Evolutionary conservation across 2,888 invertebrate genomes (phyloP), one percentile per base, ranked within the genome.

Genomic region (Macroteleia sp.): DNA sequence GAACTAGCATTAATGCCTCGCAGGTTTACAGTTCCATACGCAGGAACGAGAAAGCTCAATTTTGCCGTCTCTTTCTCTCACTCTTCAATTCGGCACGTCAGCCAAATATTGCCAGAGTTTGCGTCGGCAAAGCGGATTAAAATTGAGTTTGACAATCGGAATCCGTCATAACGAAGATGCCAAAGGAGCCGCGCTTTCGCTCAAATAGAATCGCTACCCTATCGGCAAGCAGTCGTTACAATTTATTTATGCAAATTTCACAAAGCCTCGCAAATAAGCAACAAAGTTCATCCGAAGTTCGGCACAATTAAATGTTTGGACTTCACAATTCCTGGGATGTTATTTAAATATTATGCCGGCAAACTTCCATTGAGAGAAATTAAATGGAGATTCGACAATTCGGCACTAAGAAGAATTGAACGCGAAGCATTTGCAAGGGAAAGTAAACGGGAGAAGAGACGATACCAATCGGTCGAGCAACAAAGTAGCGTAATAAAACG

Each of bases 1-100:
- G 74, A 77, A 66, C 69, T 28, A 59, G 54, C 73, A 69, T 73
- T 80, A 71, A 75, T 78, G 73, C 77, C 75, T 54, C 62, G 74
- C 70, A 69, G 69, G 62, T 66, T 59, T 67, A 69, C 73, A 73
- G 69, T 64, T 54, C 69, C 59, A 61, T 32, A 48, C 12, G 56
- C 52, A n/a, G n/a, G n/a, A 77, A 71, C 56, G 77, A 71, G 64
- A 59, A 71, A 61, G 39, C 36, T 52, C 28, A 14, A 9, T 48
- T 36, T 30, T n/a, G n/a, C n/a, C n/a, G 52, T 62, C 62, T 50
- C 59, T 59, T 44, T n/a, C n/a, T 34, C 34, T 9, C 39, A 5
- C 20, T 39, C 39, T 28, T 34, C 39, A 22, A n/a, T n/a, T n/a
- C n/a, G n/a, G n/a, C n/a, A 6, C 61, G 39, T 28, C 36, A 25